Conservation (phyloP, 2,797 vertebrate species). For the Triplophysa yarkandensis region DNA sequence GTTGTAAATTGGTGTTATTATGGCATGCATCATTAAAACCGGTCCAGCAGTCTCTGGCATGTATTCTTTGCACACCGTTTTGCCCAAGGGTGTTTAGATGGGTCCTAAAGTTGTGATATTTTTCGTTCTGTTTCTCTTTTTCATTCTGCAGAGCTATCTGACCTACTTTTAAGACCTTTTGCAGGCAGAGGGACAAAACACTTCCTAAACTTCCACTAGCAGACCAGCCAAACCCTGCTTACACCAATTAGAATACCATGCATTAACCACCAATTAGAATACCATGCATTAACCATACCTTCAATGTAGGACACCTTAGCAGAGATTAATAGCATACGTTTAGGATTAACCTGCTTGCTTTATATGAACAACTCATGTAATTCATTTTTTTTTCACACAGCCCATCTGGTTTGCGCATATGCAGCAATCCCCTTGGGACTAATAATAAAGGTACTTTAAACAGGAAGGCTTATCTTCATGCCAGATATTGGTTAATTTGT, state of each 20-base stretch:
- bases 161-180: constrained; percentile 57
- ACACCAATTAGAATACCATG: constrained; percentile 2
- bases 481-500: background rate
- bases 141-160: constrained; percentile 38
- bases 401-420: background rate
- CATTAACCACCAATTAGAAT: too few species aligned
- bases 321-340: background rate
- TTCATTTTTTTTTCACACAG: background rate
- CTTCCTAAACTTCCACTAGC: constrained; percentile 19
- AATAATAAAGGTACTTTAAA: background rate
- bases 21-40: background rate
- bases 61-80: background rate
- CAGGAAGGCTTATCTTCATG: background rate
- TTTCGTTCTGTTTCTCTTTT: background rate
- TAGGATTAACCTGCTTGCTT: background rate
- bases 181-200: constrained; percentile 34
- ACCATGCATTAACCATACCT: background rate
- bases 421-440: background rate
- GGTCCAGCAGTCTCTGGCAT: constrained; percentile 16
- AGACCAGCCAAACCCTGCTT: constrained; percentile 18
- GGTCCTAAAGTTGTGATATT: background rate
- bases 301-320: background rate
- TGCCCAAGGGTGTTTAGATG: background rate
- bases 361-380: background rate
- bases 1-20: too few species aligned